Conservation (phyloP, 2,113 vertebrate species). For the Pelodiscus sinensis region DNA sequence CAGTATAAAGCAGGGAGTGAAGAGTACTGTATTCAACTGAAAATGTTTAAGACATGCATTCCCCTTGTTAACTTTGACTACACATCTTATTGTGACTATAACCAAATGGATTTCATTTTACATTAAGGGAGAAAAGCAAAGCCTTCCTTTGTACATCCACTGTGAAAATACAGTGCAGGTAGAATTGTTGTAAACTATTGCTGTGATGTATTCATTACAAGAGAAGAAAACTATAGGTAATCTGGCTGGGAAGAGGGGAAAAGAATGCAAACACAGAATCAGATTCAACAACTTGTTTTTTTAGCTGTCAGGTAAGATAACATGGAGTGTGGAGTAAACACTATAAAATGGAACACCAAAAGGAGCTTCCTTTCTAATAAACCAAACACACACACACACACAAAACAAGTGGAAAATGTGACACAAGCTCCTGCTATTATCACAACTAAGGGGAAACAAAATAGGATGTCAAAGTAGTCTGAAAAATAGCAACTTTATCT, state of each 20-base stretch:
- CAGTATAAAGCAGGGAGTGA: not conserved
- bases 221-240: conserved; percentile 6
- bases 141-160: not conserved
- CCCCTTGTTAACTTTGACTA: not conserved
- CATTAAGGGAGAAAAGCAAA: not conserved
- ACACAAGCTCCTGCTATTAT: not conserved
- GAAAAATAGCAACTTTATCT: not conserved
- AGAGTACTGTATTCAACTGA: not conserved
- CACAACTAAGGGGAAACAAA: not conserved
- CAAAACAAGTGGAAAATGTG: not conserved
- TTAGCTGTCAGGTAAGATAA: not conserved
- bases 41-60: not conserved
- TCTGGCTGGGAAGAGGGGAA: not conserved
- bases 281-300: conserved; percentile 3
- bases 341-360: not conserved
- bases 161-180: conserved; percentile 4
- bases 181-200: not conserved
- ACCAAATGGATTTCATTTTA: not conserved
- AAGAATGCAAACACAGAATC: not conserved
- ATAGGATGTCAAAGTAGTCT: not conserved
- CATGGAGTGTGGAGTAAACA: not conserved
- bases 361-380: not conserved
- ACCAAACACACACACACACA: not conserved
- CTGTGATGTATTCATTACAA: conserved; percentile 22
- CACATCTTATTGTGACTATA: not conserved